Evolutionary conservation across 1,140 invertebrate genomes (phyloP), one percentile per base, ranked within the genome.

Genomic region (Lepidurus apus): DNA sequence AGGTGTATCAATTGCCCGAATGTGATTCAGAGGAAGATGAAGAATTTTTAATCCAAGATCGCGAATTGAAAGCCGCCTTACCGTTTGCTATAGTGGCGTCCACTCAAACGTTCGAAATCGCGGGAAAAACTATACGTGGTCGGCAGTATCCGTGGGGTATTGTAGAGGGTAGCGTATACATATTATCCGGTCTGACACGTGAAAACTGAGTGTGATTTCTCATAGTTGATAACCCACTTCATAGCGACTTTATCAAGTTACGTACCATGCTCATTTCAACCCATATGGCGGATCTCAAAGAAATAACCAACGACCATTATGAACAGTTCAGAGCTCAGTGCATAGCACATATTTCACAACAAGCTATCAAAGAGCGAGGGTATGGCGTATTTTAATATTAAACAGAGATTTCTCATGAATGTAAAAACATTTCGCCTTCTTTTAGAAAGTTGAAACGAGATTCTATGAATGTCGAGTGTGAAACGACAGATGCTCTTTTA

Each of bases 111-210:
- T 88, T 98, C 10, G 96, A 98, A 85, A 91, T 95, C 1, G 75
- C 74, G 26, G 95, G 95, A 0, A 91, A 91, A 82, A 92, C 93
- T 84, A 91, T 96, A 43, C 88, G 96, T 78, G 96, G 95, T 11
- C 88, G 97, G 6, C 93, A 97, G 83, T 99, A 98, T 87, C 96
- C 96, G 0, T 99, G 97, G 97, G 98, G 97, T 26, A 92, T 97
- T 73, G 97, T 99, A 2, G 97, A 99, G 89, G 78, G 78, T 79
- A 74, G 74, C 13, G 10, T 21, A 42, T 43, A 10, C 1, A 74
- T 45, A 7, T 78, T 73, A 8, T 21, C 10, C 47, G 13, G n/a
- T 77, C n/a, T 26, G 8, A 43, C 65, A 34, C 4, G 34, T 26
- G n/a, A 9, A 53, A n/a, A 21, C 24, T 77, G 75, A 42, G 73